These are phyloP conservation scores for cattle (Bos taurus) DNA, from an alignment of 2,113 vertebrate species.

Conservation along the genomic window DNA sequence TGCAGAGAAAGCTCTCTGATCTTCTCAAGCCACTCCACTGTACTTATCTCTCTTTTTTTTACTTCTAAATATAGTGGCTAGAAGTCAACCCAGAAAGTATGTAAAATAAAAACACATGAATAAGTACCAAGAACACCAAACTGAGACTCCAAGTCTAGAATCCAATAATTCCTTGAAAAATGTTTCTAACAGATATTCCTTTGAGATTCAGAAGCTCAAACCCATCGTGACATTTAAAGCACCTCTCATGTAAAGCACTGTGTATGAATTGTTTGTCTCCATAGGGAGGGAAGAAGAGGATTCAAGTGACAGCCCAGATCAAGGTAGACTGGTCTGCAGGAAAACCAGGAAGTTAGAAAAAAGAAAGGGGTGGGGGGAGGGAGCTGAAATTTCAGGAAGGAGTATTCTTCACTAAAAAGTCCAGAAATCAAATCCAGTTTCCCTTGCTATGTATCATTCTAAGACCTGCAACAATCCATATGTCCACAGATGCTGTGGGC, in stretches of 20 bases:
- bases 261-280: background rate
- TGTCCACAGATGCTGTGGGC: background rate
- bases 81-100: background rate
- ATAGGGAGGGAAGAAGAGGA: background rate
- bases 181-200: background rate
- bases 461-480: background rate
- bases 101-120: background rate
- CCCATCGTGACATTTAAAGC: rapidly evolving
- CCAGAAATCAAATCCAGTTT: background rate
- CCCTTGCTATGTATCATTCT: background rate
- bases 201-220: background rate
- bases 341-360: background rate
- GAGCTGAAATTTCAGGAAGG: background rate
- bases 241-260: background rate
- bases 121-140: background rate
- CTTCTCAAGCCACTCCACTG: background rate
- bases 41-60: background rate
- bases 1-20: background rate
- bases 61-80: background rate
- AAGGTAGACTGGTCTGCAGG: background rate
- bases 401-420: background rate
- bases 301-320: background rate
- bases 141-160: background rate
- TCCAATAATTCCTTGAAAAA: background rate
- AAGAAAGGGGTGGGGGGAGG: rapidly evolving